Conservation (phyloP, 2,113 vertebrate species). For the Heloderma charlesbogerti region DNA sequence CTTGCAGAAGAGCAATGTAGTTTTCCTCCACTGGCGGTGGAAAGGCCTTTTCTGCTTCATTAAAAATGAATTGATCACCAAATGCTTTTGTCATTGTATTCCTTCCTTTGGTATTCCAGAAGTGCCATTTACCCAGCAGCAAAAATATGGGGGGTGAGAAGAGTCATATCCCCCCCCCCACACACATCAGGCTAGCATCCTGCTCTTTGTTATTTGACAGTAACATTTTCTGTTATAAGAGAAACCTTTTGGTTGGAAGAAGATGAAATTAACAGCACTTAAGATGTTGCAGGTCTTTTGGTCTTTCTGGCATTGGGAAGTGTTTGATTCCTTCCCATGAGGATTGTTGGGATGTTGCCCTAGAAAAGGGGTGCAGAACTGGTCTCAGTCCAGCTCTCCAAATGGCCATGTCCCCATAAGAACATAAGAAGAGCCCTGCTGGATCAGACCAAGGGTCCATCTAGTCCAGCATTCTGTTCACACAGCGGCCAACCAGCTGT, state of each 20-base stretch:
- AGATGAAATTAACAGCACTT: not conserved
- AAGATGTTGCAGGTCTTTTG: not conserved
- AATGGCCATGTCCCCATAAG: no score
- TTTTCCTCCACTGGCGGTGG: not conserved
- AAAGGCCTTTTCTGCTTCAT: constrained; percentile 31
- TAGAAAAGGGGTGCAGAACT: no score
- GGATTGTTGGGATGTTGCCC: not conserved
- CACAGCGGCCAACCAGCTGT: no score
- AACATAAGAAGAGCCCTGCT: no score
- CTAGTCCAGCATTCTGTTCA: no score
- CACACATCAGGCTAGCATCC: not conserved
- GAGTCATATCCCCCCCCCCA: not conserved
- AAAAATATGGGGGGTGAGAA: not conserved
- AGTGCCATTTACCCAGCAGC: not conserved
- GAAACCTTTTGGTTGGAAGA: not conserved
- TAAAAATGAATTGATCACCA: constrained; percentile 30
- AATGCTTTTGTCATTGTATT: not conserved
- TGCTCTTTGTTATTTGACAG: not conserved
- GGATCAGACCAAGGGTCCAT: no score
- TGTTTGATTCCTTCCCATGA: not conserved
- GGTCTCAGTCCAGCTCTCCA: no score
- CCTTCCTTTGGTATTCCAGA: not conserved
- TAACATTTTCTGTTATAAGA: not conserved
- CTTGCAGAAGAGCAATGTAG: not conserved
- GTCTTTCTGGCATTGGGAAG: not conserved